Evolutionary conservation across 2,113 vertebrate species (phyloP).

Genomic region (Rhinogobius similis): DNA sequence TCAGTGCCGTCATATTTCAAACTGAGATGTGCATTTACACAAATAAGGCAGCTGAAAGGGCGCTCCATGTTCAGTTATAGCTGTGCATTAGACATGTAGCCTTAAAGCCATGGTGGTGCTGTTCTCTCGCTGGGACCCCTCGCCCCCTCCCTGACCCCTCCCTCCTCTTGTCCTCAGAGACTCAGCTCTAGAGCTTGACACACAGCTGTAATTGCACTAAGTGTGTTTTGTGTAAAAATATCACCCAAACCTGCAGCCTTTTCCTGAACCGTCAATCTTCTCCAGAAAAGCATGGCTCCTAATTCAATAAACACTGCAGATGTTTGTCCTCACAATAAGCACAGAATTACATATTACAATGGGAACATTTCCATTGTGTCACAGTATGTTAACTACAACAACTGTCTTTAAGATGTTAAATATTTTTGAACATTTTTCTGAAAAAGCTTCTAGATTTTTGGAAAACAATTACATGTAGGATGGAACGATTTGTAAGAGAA

Average conservation of each 20-base stretch:
- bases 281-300: conserved; percentile 68
- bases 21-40: conserved; percentile 34
- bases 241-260: conserved; percentile 75
- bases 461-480: not conserved
- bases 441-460: not conserved
- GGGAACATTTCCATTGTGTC: conserved; percentile 73
- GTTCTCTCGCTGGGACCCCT: conserved; percentile 16
- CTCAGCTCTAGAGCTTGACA: conserved; percentile 59
- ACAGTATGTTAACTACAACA: conserved; percentile 39
- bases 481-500: not conserved
- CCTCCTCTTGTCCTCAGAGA: conserved; percentile 46
- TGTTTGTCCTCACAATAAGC: conserved; percentile 65
- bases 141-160: conserved; percentile 24
- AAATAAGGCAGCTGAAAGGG: conserved; percentile 46
- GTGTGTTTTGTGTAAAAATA: conserved; percentile 85
- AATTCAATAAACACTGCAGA: conserved; percentile 78
- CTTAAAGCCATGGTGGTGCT: conserved; percentile 47
- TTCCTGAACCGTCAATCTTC: conserved; percentile 78
- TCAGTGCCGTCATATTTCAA: conserved; percentile 28
- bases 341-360: conserved; percentile 71
- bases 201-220: conserved; percentile 78
- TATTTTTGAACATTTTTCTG: not conserved
- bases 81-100: conserved; percentile 11
- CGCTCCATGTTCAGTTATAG: conserved; percentile 16
- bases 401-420: not conserved